Conservation (phyloP, 2,888 invertebrate species). For the Mythimna impura region DNA sequence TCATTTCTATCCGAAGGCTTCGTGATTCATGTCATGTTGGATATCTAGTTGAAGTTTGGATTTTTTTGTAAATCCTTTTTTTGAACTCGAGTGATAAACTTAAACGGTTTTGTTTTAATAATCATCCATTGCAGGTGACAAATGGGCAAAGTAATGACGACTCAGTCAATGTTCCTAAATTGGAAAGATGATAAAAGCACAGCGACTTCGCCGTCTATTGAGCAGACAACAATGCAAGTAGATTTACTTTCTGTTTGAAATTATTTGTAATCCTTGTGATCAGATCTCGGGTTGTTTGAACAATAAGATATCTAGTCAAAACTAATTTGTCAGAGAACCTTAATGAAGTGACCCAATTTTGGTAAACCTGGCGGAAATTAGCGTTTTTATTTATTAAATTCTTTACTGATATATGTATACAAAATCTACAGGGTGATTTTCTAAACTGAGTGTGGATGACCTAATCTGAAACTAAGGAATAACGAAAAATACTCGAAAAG, state of each 20-base stretch:
- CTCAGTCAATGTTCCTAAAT: constrained; percentile 16
- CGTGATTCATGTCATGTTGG: constrained; percentile 48
- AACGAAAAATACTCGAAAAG: no score
- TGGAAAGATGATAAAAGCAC: constrained; percentile 23
- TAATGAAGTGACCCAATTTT: not conserved
- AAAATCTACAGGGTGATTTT: no score
- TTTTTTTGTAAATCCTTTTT: constrained; percentile 36
- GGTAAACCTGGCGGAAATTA: no score
- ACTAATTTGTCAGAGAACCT: not conserved
- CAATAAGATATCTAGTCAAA: not conserved
- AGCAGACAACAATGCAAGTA: constrained; percentile 35
- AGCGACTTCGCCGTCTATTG: not conserved
- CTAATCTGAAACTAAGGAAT: no score
- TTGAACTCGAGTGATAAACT: constrained; percentile 4
- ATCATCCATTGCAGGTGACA: constrained; percentile 47
- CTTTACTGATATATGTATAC: no score
- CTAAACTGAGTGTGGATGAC: no score
- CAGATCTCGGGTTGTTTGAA: not conserved
- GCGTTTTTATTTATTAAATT: no score
- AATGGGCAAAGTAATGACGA: constrained; percentile 14
- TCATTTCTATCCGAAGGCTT: constrained; percentile 49
- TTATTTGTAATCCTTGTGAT: not conserved
- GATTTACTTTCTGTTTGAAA: not conserved
- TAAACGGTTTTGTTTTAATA: constrained; percentile 38
- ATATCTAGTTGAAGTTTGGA: constrained; percentile 39